Conservation (phyloP, 92 coral and sea anemone genomes). For the Umimayanthus kanabou region DNA sequence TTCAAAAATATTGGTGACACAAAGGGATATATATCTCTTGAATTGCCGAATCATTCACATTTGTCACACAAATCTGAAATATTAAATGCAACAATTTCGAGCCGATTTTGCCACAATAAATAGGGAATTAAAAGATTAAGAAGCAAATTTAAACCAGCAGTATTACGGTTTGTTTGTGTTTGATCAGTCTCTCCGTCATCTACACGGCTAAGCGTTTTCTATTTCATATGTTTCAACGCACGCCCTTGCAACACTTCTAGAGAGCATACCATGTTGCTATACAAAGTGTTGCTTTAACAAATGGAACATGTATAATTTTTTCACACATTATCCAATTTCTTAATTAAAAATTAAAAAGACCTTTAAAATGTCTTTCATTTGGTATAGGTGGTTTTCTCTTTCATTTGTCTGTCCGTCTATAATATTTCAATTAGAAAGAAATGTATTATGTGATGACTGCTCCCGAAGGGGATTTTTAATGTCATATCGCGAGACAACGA, state of each 20-base stretch:
- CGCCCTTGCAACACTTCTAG: background rate
- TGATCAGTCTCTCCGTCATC: slow-evolving; percentile 5
- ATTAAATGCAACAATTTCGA: background rate
- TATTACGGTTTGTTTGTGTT: background rate
- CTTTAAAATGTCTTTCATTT: background rate
- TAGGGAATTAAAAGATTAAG: too few species aligned
- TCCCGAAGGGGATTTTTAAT: background rate
- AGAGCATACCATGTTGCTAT: background rate
- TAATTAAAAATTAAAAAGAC: too few species aligned
- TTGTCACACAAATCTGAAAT: background rate
- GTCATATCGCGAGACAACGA: background rate
- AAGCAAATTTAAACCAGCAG: background rate
- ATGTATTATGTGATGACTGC: background rate
- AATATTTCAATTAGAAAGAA: too few species aligned
- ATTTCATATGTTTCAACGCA: background rate
- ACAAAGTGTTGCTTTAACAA: background rate
- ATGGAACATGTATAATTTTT: background rate
- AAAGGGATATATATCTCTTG: background rate
- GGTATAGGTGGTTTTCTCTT: background rate
- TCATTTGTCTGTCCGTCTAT: background rate
- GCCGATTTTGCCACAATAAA: background rate
- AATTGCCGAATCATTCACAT: background rate
- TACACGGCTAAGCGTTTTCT: slow-evolving; percentile 43
- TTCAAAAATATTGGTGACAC: background rate
- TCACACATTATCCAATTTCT: background rate